Evolutionary conservation across 2,888 invertebrate genomes (phyloP).

Genomic region (Cheilosia grossa): DNA sequence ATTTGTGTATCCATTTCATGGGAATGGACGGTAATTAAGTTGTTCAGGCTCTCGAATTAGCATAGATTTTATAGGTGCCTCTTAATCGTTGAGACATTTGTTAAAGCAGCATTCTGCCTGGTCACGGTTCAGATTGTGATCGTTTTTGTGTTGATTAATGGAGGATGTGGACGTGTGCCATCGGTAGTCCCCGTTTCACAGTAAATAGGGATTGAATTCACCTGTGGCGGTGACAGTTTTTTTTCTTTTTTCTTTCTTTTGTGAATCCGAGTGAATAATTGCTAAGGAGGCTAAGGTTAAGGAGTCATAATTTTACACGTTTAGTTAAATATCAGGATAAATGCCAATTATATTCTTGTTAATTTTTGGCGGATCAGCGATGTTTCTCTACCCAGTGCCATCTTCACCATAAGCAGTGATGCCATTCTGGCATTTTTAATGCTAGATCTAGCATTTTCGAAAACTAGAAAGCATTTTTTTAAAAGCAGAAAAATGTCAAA

Average conservation of each 20-base stretch:
- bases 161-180: not conserved
- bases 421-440: too few relatives aligned
- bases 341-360: too few relatives aligned
- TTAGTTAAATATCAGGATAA: too few relatives aligned
- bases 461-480: too few relatives aligned
- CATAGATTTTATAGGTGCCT: slow-evolving; percentile 45
- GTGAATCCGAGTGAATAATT: not conserved
- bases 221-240: not conserved
- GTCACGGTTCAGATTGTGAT: not conserved
- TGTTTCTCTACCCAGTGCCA: too few relatives aligned
- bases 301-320: too few relatives aligned
- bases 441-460: too few relatives aligned
- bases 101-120: slow-evolving; percentile 12
- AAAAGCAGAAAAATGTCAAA: too few relatives aligned
- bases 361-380: too few relatives aligned
- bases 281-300: too few relatives aligned
- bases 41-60: slow-evolving; percentile 54
- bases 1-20: slow-evolving; percentile 70
- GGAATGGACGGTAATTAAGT: slow-evolving; percentile 61
- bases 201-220: not conserved
- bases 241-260: not conserved
- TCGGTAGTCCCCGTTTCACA: not conserved
- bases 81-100: slow-evolving; percentile 3
- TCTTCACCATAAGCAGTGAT: too few relatives aligned
- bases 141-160: not conserved